These are phyloP conservation scores for Cetonia aurata DNA, from an alignment of 2,888 invertebrate species.

Conservation along the genomic window DNA sequence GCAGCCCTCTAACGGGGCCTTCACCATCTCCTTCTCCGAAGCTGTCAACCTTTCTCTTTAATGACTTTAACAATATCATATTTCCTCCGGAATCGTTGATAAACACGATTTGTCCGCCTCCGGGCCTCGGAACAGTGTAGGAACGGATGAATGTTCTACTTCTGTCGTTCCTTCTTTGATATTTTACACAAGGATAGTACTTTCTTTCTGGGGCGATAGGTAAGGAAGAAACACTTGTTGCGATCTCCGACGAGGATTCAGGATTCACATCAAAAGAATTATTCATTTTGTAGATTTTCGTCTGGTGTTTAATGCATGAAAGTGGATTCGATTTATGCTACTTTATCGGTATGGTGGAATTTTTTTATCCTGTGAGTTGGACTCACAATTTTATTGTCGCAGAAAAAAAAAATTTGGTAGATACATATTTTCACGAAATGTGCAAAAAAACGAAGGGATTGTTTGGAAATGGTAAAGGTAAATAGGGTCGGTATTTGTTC, in stretches of 20 bases:
- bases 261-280: constrained; percentile 16
- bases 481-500: too few relatives aligned
- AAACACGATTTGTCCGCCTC: constrained; percentile 37
- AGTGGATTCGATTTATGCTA: constrained; percentile 7
- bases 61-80: constrained; percentile 44
- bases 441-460: background rate
- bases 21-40: background rate
- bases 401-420: too few relatives aligned
- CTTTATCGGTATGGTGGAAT: too few relatives aligned
- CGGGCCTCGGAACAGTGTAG: background rate
- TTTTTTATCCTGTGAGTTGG: background rate
- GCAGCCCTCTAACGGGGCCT: constrained; percentile 13
- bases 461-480: too few relatives aligned
- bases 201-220: background rate
- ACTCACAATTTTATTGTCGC: background rate
- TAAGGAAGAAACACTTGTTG: constrained; percentile 27
- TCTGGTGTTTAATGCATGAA: constrained; percentile 1
- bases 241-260: background rate
- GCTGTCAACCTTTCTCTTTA: constrained; percentile 35
- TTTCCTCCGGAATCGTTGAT: constrained; percentile 35
- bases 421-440: background rate
- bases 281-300: background rate
- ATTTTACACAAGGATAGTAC: background rate
- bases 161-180: background rate
- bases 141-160: constrained; percentile 9